Percentiles rank a stretch among this genome's conserved stretches.
phyloP scores from a whole-genome alignment of 1,140 invertebrate species.

The Metaphire vulgaris region DNA sequence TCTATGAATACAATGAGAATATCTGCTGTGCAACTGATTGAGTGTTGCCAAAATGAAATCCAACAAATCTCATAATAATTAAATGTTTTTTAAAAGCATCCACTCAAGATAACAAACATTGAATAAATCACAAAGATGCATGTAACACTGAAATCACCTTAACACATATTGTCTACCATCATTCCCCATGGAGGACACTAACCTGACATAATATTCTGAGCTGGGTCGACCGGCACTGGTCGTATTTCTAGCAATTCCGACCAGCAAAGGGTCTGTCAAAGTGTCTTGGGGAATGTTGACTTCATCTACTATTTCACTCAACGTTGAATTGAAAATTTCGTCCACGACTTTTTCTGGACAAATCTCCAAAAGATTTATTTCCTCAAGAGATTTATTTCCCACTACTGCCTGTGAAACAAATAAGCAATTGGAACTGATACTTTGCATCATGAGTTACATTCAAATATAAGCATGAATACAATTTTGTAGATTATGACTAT shows the following conservation, averaged over 20 bases:
- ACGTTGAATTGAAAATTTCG: conserved; percentile 50
- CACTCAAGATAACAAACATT: too few species aligned
- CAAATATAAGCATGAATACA: too few species aligned
- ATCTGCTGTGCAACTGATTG: too few species aligned
- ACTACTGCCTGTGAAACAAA: conserved; percentile 38
- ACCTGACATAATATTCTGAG: conserved; percentile 49
- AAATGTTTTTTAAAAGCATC: too few species aligned
- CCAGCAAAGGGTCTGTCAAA: conserved; percentile 39
- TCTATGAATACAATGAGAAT: too few species aligned
- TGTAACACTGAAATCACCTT: too few species aligned
- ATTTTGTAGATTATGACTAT: too few species aligned
- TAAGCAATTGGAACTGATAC: conserved; percentile 18
- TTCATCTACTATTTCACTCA: conserved; percentile 50
- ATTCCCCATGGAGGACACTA: too few species aligned
- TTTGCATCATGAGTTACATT: not conserved
- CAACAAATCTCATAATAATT: too few species aligned
- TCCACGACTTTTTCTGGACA: conserved; percentile 35
- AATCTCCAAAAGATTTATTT: conserved; percentile 36
- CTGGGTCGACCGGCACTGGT: conserved; percentile 46
- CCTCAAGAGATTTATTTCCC: conserved; percentile 34
- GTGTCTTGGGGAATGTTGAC: conserved; percentile 43
- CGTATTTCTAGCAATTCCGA: conserved; percentile 46
- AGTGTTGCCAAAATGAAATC: too few species aligned
- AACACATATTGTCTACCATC: too few species aligned
- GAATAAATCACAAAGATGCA: too few species aligned